Base-by-base conservation (phyloP, 2,113 vertebrate genomes). In the Jacana jacana region DNA sequence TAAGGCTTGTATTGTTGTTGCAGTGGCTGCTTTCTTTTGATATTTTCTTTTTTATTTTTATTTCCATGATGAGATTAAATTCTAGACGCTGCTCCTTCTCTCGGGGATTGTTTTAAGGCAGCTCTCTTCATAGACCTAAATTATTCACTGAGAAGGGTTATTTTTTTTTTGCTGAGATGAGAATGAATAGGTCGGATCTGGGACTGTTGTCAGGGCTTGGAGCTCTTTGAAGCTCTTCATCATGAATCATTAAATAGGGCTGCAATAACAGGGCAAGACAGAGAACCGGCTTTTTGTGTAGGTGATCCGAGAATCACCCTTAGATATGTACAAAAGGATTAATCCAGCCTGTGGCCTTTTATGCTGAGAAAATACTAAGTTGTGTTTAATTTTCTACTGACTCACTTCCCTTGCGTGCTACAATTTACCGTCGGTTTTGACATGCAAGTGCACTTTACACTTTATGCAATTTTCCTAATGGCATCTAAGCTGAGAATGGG, bases 191-290 rank as follows among this genome's bases (percentile, higher is more conserved):
- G 77, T 95, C 0, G 0, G 75, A 90, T 77, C 85, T 5, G 40
- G 91, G 94, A 82, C 54, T 65, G 61, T 68, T 91, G 86, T 90
- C 46, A 13, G 49, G 58, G 87, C 66, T 95, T 86, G 92, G 66
- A 93, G 70, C 81, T 69, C 93, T 94, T 94, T 96, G 96, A 96
- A 95, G 95, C 77, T 91, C 76, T 64, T 88, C 2, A 0, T 81
- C 90, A 94, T 96, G 88, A 97, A 97, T 96, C 93, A 94, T 94
- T 96, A 75, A 96, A 75, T 83, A 64, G 77, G 44, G 65, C 57
- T 96, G 61, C 58, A 72, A 65, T 81, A 97, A 64, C 71, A 72
- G 27, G 73, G 88, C 61, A 61, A 84, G 88, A 42, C 6, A 5
- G 80, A 86, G 86, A 88, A 42, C n/a, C 8, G n/a, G 33, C 22